These are phyloP conservation scores for Clitarchus hookeri DNA, from an alignment of 2,888 invertebrate species.

Conservation along the genomic window DNA sequence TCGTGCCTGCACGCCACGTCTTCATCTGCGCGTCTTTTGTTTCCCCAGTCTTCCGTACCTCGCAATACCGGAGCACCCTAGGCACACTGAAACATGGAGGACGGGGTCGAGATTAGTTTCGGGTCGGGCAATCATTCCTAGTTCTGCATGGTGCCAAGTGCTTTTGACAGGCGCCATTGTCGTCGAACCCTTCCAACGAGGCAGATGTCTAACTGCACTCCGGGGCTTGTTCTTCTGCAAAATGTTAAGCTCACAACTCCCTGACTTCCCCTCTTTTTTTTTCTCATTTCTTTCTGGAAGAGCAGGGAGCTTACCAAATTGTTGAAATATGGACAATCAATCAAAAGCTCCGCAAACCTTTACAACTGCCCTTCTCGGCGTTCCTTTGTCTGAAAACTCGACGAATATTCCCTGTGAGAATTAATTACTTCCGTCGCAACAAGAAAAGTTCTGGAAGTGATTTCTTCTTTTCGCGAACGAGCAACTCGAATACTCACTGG, in stretches of 20 bases:
- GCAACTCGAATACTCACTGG: background rate
- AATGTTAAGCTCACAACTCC: too few species aligned
- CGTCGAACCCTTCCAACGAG: background rate
- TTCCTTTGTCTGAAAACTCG: background rate
- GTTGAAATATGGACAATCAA: background rate
- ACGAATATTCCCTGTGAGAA: background rate
- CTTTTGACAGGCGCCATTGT: background rate
- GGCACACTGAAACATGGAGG: background rate
- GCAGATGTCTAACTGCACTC: too few species aligned
- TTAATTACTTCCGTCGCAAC: background rate
- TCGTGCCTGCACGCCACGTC: background rate
- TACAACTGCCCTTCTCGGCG: background rate
- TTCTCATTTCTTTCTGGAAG: too few species aligned
- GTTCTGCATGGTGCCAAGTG: background rate
- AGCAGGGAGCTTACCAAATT: background rate
- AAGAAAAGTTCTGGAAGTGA: conserved; percentile 7
- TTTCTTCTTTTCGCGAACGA: background rate
- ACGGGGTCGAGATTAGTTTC: background rate
- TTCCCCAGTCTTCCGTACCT: background rate
- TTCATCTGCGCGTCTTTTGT: background rate
- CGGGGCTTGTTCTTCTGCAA: too few species aligned
- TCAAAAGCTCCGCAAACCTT: background rate
- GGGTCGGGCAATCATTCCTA: background rate
- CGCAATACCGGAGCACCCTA: background rate
- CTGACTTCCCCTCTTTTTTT: too few species aligned